Conservation (phyloP, 2,113 vertebrate species). For the Ranitomeya imitator region DNA sequence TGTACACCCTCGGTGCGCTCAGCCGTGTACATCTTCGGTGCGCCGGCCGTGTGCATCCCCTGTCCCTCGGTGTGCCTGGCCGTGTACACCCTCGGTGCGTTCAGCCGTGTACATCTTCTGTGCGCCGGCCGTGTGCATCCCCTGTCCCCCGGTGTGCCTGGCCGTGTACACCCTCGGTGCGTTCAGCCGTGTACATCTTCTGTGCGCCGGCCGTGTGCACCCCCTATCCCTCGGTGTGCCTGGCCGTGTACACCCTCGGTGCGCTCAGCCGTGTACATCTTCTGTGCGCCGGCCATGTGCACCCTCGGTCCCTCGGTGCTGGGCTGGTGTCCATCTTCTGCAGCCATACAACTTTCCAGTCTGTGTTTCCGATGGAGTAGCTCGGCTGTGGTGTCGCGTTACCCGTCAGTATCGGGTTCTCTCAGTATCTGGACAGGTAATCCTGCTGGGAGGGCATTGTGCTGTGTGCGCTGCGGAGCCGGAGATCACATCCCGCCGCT, state of each 20-base stretch:
- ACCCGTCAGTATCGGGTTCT: conserved; percentile 35
- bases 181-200: no score
- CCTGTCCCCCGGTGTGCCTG: no score
- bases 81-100: no score
- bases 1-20: no score
- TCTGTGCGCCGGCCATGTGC: not conserved
- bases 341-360: not conserved
- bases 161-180: no score
- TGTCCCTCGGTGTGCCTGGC: no score
- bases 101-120: no score
- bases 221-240: not conserved
- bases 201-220: not conserved
- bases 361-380: not conserved
- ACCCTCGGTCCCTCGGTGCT: not conserved
- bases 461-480: not conserved
- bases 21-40: no score
- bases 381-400: not conserved
- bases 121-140: no score
- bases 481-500: not conserved
- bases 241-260: not conserved
- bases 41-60: no score
- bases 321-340: not conserved
- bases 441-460: not conserved
- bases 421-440: conserved; percentile 7
- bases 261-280: not conserved